Percentiles rank a stretch among this genome's conserved stretches.
These are phyloP conservation scores for Phenganax marumi DNA, from an alignment of 92 coral and sea anemone genomes.

Conservation along the genomic window DNA sequence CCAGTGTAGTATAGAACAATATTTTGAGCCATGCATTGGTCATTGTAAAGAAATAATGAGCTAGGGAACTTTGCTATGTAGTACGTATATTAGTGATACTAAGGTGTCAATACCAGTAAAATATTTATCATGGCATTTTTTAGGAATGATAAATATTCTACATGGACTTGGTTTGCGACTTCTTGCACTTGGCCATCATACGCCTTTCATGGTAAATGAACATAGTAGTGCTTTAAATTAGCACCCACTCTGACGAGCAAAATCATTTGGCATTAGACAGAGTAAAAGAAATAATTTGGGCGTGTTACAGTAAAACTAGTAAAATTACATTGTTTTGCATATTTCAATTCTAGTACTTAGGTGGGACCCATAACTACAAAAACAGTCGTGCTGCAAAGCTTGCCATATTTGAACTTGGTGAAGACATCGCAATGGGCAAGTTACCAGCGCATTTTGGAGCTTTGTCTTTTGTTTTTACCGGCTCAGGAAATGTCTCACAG, in stretches of 20 bases:
- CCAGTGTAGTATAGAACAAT: too few relatives aligned
- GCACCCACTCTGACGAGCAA: too few relatives aligned
- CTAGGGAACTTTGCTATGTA: background rate
- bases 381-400: constrained; percentile 97
- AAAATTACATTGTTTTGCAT: too few relatives aligned
- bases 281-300: too few relatives aligned
- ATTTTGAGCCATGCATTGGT: constrained; percentile 3
- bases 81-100: background rate
- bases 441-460: constrained; percentile 96
- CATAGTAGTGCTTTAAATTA: background rate
- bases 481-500: constrained; percentile 99
- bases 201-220: constrained; percentile 85
- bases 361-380: constrained; percentile 92
- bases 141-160: constrained; percentile 91
- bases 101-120: too few relatives aligned
- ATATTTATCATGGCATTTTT: background rate
- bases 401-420: constrained; percentile 96
- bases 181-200: constrained; percentile 93
- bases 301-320: too few relatives aligned
- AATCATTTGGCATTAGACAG: too few relatives aligned
- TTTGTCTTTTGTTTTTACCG: constrained; percentile 89
- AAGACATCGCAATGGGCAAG: constrained; percentile 90
- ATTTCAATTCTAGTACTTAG: constrained; percentile 70
- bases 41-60: background rate
- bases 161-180: constrained; percentile 96